phyloP scores from a whole-genome alignment of 1,140 invertebrate species.

The Bursaphelenchus mucronatus region DNA sequence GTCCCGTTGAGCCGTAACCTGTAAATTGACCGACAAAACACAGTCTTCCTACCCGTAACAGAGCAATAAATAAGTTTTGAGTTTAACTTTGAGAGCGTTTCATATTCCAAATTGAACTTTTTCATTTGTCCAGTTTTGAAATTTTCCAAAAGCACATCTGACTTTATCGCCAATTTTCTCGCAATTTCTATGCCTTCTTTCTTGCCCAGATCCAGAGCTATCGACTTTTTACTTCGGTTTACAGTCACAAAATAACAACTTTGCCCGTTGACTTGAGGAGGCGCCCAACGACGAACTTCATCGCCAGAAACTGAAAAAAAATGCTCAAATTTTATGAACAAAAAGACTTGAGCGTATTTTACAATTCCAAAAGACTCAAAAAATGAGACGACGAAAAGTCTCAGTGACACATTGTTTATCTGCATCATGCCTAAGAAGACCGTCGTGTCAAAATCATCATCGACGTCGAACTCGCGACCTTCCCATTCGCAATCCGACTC shows the following conservation, averaged over 20 bases:
- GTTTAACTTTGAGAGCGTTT: constrained; percentile 70
- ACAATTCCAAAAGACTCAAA: no score
- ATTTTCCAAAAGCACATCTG: constrained; percentile 88
- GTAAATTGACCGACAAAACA: constrained; percentile 20
- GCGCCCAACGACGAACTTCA: constrained; percentile 84
- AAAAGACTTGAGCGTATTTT: no score
- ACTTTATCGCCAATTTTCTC: constrained; percentile 68
- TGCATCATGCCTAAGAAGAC: constrained; percentile 11
- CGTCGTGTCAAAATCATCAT: no score
- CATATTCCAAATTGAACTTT: constrained; percentile 74
- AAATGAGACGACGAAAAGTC: not conserved
- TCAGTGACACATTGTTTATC: constrained; percentile 27
- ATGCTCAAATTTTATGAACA: not conserved
- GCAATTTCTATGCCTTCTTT: constrained; percentile 71
- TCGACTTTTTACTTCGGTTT: constrained; percentile 92
- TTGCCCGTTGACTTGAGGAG: constrained; percentile 76
- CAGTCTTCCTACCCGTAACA: constrained; percentile 69
- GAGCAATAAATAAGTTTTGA: constrained; percentile 86
- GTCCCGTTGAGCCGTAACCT: constrained; percentile 79
- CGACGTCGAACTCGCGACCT: constrained; percentile 15
- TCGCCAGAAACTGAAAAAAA: constrained; percentile 69
- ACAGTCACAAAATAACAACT: constrained; percentile 79
- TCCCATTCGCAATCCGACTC: not conserved
- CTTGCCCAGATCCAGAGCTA: constrained; percentile 79
- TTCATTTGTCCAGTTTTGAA: constrained; percentile 84